These are phyloP conservation scores for Drosophila melanica DNA, from an alignment of 1,140 invertebrate species.

Conservation along the genomic window DNA sequence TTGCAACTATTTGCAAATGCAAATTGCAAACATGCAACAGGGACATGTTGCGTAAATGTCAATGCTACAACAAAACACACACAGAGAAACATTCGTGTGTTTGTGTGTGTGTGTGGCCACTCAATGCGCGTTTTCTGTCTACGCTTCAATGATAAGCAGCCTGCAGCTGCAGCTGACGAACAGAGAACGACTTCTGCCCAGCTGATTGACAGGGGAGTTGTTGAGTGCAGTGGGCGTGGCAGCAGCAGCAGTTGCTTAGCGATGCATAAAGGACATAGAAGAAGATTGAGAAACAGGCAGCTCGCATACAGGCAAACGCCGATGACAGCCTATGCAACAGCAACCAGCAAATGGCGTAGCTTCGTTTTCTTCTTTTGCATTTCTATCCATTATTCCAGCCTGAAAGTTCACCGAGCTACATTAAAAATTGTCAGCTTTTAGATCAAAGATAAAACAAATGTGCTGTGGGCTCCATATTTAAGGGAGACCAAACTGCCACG, in stretches of 20 bases:
- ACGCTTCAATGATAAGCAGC: conserved; percentile 30
- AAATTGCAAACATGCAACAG: conserved; percentile 83
- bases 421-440: too few relatives aligned
- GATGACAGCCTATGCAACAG: conserved; percentile 13
- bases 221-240: conserved; percentile 27
- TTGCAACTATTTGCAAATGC: conserved; percentile 82
- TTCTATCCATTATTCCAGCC: too few relatives aligned
- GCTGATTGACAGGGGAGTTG: conserved; percentile 44
- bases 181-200: conserved; percentile 19
- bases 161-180: conserved; percentile 28
- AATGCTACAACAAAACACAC: conserved; percentile 51
- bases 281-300: conserved; percentile 7
- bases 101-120: conserved; percentile 20
- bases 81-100: neutral
- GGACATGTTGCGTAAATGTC: conserved; percentile 82
- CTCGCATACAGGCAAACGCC: conserved; percentile 12
- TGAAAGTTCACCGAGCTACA: too few relatives aligned
- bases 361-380: neutral
- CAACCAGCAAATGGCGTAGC: conserved; percentile 18
- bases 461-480: too few relatives aligned
- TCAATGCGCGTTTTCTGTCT: conserved; percentile 45
- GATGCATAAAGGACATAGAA: conserved; percentile 25
- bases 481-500: too few relatives aligned
- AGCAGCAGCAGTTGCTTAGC: conserved; percentile 7
- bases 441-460: too few relatives aligned